Conservation (phyloP, 2,888 invertebrate species). For the Osmoderma eremita region DNA sequence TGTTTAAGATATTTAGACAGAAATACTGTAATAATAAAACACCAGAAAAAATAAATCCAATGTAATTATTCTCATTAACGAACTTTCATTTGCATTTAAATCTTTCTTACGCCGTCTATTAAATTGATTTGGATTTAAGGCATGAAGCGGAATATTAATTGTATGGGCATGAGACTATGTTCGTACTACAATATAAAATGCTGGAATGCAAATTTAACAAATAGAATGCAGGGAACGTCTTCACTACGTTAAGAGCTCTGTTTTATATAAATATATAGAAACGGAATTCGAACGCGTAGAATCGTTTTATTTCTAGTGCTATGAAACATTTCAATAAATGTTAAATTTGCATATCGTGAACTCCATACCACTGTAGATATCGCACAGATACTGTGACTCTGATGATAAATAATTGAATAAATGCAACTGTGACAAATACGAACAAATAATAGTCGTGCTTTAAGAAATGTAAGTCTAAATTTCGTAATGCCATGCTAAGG, state of each 20-base stretch:
- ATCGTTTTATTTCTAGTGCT: conserved; percentile 3
- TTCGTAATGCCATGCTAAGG: neutral
- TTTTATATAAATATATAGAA: neutral
- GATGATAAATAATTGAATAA: conserved; percentile 27
- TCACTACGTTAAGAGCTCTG: neutral
- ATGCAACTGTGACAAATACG: conserved; percentile 26
- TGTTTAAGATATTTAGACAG: too few species aligned
- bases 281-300: conserved; percentile 1
- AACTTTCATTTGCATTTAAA: too few species aligned
- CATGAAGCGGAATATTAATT: too few species aligned
- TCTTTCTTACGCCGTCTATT: too few species aligned
- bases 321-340: conserved; percentile 26
- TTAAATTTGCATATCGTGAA: conserved; percentile 28
- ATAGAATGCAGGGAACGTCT: too few species aligned
- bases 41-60: too few species aligned
- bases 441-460: conserved; percentile 24
- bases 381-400: neutral
- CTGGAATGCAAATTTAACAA: too few species aligned
- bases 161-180: too few species aligned
- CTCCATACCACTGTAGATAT: conserved; percentile 10
- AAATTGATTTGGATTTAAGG: too few species aligned
- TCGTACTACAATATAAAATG: too few species aligned
- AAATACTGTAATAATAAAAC: too few species aligned
- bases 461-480: conserved; percentile 10
- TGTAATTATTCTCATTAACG: too few species aligned